These are phyloP conservation scores for Pangasius macronema DNA, from an alignment of 2,797 vertebrate species.

Conservation along the genomic window DNA sequence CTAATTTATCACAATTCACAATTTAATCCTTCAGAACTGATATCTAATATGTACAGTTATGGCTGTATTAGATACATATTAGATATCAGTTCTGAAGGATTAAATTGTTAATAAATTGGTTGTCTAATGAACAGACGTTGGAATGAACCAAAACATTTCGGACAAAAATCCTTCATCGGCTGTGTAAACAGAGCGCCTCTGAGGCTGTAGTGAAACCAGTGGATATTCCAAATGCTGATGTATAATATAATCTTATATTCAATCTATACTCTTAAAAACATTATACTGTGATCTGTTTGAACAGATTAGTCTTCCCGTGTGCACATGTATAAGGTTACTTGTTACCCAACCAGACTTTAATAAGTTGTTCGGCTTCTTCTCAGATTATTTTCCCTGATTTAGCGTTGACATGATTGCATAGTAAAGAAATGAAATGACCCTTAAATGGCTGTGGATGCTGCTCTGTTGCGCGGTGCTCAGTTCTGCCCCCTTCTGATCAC, in stretches of 20 bases:
- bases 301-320: not conserved
- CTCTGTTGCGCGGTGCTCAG: not conserved
- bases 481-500: slow-evolving; percentile 8
- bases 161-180: not conserved
- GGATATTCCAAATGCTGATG: not conserved
- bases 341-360: not conserved
- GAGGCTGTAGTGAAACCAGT: not conserved
- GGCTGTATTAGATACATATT: not conserved
- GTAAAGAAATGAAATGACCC: not conserved
- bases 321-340: not conserved
- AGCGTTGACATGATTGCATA: not conserved
- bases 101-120: not conserved
- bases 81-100: not conserved
- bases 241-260: not conserved
- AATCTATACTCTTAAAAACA: not conserved
- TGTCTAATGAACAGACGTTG: not conserved
- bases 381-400: not conserved
- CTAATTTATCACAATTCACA: not conserved
- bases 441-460: too few species aligned
- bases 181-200: not conserved
- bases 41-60: not conserved
- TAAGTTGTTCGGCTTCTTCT: not conserved
- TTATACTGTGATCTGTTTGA: not conserved
- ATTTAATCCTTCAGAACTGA: not conserved
- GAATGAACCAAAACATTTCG: not conserved